Evolutionary conservation across 2,113 vertebrate genomes (phyloP).

Genomic region (Lipotes vexillifer): DNA sequence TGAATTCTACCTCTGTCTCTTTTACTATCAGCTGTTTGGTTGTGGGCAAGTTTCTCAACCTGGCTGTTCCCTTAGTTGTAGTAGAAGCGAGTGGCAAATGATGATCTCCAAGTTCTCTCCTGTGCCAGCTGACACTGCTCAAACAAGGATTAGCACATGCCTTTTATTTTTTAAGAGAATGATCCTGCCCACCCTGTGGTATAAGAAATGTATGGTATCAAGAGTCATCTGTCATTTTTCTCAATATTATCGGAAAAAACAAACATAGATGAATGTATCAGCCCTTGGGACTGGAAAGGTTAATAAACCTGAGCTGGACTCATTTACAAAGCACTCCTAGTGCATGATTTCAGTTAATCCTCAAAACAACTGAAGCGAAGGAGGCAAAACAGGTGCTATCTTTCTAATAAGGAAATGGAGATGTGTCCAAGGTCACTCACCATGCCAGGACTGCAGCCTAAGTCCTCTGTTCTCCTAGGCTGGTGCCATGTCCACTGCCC

Average conservation of each 20-base stretch:
- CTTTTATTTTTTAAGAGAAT: neutral
- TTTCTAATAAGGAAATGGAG: neutral
- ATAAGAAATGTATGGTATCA: neutral
- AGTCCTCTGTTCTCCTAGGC: neutral
- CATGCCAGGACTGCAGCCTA: neutral
- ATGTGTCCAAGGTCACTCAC: neutral
- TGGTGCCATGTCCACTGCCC: fast-evolving
- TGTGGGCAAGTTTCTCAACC: neutral
- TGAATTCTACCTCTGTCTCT: neutral
- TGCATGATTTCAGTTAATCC: neutral
- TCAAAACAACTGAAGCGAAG: neutral
- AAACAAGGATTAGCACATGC: neutral
- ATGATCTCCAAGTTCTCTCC: neutral
- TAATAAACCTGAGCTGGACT: neutral
- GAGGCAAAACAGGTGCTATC: neutral
- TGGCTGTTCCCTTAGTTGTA: neutral
- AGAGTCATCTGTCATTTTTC: neutral
- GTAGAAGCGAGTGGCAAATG: neutral
- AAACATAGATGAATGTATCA: neutral
- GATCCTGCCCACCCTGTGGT: neutral
- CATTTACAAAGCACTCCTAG: neutral
- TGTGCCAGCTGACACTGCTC: neutral
- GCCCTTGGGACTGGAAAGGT: neutral
- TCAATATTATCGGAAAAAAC: neutral
- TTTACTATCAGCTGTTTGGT: neutral